Conservation (phyloP, 2,888 invertebrate species). For the Leptura quadrifasciata region DNA sequence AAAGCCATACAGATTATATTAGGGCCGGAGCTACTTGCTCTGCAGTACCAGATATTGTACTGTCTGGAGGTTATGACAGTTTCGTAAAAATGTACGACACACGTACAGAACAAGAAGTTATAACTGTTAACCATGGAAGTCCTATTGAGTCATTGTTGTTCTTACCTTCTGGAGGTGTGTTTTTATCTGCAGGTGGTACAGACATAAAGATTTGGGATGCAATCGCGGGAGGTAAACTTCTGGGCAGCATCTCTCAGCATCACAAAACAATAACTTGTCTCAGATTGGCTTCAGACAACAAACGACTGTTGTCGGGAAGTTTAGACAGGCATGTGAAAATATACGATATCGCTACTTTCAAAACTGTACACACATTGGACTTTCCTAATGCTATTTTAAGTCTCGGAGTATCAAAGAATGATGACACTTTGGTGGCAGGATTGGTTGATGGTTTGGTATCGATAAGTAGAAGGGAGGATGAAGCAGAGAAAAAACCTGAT, state of each 20-base stretch:
- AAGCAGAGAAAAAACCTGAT: conserved; percentile 68
- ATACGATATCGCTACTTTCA: conserved; percentile 90
- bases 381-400: conserved; percentile 94
- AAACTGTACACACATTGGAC: conserved; percentile 90
- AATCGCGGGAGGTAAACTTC: conserved; percentile 88
- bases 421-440: conserved; percentile 92
- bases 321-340: conserved; percentile 96
- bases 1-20: conserved; percentile 87
- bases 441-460: conserved; percentile 95
- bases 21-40: conserved; percentile 89
- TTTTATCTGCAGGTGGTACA: conserved; percentile 88
- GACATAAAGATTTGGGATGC: conserved; percentile 96
- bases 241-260: conserved; percentile 92
- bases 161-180: conserved; percentile 91
- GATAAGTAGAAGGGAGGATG: conserved; percentile 85
- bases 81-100: conserved; percentile 91
- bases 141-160: conserved; percentile 93
- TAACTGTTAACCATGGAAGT: conserved; percentile 89
- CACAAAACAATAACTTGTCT: conserved; percentile 96
- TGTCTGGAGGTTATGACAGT: conserved; percentile 94
- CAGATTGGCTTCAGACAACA: conserved; percentile 86
- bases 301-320: conserved; percentile 90
- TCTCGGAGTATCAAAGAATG: conserved; percentile 84
- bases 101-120: conserved; percentile 81
- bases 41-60: conserved; percentile 83